These are phyloP conservation scores for Colossoma macropomum DNA, from an alignment of 2,113 vertebrate species.

Conservation along the genomic window DNA sequence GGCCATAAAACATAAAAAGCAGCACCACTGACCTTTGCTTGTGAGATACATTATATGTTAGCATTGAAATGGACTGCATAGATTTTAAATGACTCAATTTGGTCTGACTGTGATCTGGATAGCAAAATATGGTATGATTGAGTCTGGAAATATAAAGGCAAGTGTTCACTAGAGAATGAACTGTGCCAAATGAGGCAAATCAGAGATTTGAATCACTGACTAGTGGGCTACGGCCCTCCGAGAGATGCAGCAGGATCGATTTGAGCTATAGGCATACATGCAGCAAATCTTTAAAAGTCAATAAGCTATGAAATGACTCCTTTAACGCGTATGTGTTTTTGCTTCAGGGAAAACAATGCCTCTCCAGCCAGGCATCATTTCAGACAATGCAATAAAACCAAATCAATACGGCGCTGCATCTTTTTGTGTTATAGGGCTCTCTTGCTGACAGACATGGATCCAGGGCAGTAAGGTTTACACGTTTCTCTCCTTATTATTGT, in stretches of 20 bases:
- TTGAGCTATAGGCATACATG: background rate
- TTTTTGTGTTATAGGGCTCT: constrained; percentile 15
- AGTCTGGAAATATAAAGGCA: background rate
- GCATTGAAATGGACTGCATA: background rate
- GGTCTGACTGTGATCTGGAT: background rate
- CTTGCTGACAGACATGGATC: constrained; percentile 14
- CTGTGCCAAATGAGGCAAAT: background rate
- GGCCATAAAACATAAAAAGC: background rate
- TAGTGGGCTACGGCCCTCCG: background rate
- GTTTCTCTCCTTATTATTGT: background rate
- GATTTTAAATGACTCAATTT: background rate
- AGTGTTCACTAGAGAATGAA: constrained; percentile 14
- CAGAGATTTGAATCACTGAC: background rate
- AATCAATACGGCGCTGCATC: constrained; percentile 42
- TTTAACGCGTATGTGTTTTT: constrained; percentile 47
- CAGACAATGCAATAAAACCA: constrained; percentile 52
- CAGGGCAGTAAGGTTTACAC: constrained; percentile 1
- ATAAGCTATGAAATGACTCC: constrained; percentile 49
- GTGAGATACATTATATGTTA: background rate
- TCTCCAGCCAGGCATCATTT: constrained; percentile 17
- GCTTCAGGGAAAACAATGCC: constrained; percentile 36
- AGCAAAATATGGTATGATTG: background rate
- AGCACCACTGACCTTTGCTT: background rate
- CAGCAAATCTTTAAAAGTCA: constrained; percentile 30
- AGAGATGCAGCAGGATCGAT: background rate